Percentiles rank a stretch among this genome's conserved stretches.
Evolutionary conservation across 2,797 vertebrate genomes (phyloP).

Genomic region (Pampus argenteus): DNA sequence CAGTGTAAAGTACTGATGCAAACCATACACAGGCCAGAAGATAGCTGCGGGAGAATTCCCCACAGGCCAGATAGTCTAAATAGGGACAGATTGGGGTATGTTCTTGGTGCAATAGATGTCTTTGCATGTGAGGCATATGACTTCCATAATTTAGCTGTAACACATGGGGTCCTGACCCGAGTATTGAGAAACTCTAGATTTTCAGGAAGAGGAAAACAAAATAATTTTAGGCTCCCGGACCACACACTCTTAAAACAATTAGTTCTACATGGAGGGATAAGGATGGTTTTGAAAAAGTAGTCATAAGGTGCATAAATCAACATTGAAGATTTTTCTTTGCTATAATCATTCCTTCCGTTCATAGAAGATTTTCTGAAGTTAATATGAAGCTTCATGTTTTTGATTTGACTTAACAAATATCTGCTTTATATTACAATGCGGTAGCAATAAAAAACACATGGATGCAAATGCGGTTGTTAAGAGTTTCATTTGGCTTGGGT

Average conservation of each 20-base stretch:
- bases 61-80: constrained; percentile 5
- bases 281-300: too few relatives aligned
- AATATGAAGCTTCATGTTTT: neutral
- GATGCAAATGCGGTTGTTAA: neutral
- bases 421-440: neutral
- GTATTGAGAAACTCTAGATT: constrained; percentile 11
- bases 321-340: too few relatives aligned
- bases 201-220: neutral
- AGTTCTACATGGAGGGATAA: neutral
- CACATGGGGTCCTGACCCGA: neutral
- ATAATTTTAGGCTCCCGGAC: neutral
- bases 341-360: too few relatives aligned
- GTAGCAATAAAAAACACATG: neutral
- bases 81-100: constrained; percentile 22
- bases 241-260: neutral
- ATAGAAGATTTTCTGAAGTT: too few relatives aligned
- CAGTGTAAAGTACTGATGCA: constrained; percentile 28
- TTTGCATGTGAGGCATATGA: constrained; percentile 13
- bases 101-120: constrained; percentile 16
- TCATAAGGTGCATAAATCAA: too few relatives aligned
- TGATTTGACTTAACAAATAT: neutral
- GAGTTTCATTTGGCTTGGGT: neutral
- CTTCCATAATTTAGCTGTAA: constrained; percentile 2
- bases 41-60: constrained; percentile 26
- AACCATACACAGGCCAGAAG: constrained; percentile 19